These are phyloP conservation scores for Choloepus didactylus DNA, from an alignment of 2,797 vertebrate species.

Conservation along the genomic window DNA sequence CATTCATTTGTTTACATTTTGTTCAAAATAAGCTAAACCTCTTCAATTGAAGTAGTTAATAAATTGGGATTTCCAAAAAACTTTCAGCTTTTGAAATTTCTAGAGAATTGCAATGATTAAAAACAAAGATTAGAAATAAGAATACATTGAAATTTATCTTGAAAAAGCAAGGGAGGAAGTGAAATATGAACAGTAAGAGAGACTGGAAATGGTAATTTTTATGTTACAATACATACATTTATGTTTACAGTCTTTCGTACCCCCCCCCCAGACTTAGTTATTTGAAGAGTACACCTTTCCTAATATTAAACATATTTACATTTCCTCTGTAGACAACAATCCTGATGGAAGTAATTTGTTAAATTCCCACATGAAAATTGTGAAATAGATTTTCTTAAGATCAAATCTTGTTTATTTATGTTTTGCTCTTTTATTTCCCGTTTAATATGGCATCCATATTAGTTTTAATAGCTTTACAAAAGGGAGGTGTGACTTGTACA, in stretches of 20 bases:
- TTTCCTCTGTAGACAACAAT: background rate
- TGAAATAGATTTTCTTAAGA: background rate
- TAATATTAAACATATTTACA: background rate
- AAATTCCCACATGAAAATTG: background rate
- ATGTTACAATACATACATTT: background rate
- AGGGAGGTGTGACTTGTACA: background rate
- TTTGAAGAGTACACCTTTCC: background rate
- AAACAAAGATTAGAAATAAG: background rate
- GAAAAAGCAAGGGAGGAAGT: background rate
- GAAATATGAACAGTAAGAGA: background rate
- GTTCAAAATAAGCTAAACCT: background rate
- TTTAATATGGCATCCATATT: background rate
- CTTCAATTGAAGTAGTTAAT: constrained; percentile 36
- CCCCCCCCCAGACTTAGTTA: background rate
- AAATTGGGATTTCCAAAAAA: constrained; percentile 3
- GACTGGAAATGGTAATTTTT: background rate
- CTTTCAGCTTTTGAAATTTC: background rate
- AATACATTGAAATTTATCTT: background rate
- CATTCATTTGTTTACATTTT: background rate
- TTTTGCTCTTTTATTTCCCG: background rate
- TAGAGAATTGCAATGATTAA: background rate
- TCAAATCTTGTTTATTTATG: background rate
- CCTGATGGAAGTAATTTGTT: background rate
- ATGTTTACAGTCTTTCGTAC: background rate
- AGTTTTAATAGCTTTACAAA: constrained; percentile 14